Evolutionary conservation across 2,888 invertebrate species (phyloP).

Genomic region (Cyrtodaria siliqua): DNA sequence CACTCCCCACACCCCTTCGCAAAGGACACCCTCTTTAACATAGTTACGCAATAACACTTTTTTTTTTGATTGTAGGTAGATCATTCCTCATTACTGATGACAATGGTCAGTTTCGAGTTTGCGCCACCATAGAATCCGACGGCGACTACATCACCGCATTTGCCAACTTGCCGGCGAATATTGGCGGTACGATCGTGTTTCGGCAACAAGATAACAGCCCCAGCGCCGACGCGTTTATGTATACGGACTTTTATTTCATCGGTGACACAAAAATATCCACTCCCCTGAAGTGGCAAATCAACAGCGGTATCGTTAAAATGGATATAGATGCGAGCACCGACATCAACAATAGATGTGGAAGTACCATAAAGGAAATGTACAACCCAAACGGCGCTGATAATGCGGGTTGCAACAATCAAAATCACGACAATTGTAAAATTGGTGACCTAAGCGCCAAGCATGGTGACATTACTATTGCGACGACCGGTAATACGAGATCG

Average conservation of each 20-base stretch:
- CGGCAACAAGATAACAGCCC: slow-evolving; percentile 57
- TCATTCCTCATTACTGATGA: slow-evolving; percentile 53
- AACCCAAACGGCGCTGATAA: slow-evolving; percentile 48
- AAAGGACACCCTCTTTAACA: no score
- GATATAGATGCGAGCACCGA: slow-evolving; percentile 50
- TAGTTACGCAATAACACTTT: no score
- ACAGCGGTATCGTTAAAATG: slow-evolving; percentile 55
- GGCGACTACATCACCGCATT: slow-evolving; percentile 66
- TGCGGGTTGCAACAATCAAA: slow-evolving; percentile 38
- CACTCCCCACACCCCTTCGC: no score
- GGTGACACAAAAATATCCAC: slow-evolving; percentile 21
- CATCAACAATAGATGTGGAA: slow-evolving; percentile 45
- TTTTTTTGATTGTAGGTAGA: slow-evolving; percentile 60
- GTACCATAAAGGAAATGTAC: slow-evolving; percentile 53
- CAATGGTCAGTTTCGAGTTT: slow-evolving; percentile 30
- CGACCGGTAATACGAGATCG: slow-evolving; percentile 28
- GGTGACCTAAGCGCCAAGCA: slow-evolving; percentile 73
- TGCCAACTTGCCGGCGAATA: slow-evolving; percentile 59
- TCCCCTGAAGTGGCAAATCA: slow-evolving; percentile 59
- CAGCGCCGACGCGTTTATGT: slow-evolving; percentile 64
- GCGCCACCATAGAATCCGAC: slow-evolving; percentile 69
- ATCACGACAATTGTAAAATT: slow-evolving; percentile 62
- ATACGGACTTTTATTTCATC: slow-evolving; percentile 60
- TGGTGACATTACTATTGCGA: slow-evolving; percentile 61
- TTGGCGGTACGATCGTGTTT: slow-evolving; percentile 72